Evolutionary conservation across 2,888 invertebrate genomes (phyloP).

Genomic region (Lochmaea capreae): DNA sequence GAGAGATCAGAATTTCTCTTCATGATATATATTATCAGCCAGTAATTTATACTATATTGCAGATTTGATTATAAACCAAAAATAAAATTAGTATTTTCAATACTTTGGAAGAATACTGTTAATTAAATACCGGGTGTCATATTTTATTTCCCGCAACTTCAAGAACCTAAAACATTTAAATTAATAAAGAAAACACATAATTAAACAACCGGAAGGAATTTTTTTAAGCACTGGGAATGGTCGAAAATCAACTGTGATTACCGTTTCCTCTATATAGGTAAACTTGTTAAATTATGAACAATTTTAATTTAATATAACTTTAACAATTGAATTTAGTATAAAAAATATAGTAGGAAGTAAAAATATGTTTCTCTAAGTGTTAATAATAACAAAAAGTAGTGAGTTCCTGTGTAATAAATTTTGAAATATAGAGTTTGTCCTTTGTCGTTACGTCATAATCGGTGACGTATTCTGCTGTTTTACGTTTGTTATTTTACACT

Average conservation of each 20-base stretch:
- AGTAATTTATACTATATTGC: not conserved
- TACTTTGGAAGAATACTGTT: too few species aligned
- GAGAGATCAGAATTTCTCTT: conserved; percentile 1
- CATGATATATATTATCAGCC: not conserved
- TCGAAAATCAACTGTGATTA: not conserved
- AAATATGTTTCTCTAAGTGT: not conserved
- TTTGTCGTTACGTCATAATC: too few species aligned
- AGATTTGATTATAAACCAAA: not conserved
- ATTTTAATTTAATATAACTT: not conserved
- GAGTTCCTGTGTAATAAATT: not conserved
- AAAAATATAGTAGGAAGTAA: not conserved
- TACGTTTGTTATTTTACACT: too few species aligned
- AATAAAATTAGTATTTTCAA: not conserved
- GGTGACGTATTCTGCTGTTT: too few species aligned
- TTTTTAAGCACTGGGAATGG: not conserved
- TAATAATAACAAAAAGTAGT: too few species aligned
- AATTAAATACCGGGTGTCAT: too few species aligned
- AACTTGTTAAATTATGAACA: not conserved
- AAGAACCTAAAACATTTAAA: too few species aligned
- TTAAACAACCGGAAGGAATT: too few species aligned
- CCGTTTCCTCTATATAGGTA: not conserved
- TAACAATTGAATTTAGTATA: not conserved
- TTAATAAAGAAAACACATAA: too few species aligned
- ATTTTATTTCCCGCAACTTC: too few species aligned
- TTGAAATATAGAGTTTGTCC: too few species aligned